A percentile compares a stretch with the other conserved stretches of the same genome.
Conservation (phyloP, 53 echinoderm and acorn worm genomes). For the Echinometra lucunter region DNA sequence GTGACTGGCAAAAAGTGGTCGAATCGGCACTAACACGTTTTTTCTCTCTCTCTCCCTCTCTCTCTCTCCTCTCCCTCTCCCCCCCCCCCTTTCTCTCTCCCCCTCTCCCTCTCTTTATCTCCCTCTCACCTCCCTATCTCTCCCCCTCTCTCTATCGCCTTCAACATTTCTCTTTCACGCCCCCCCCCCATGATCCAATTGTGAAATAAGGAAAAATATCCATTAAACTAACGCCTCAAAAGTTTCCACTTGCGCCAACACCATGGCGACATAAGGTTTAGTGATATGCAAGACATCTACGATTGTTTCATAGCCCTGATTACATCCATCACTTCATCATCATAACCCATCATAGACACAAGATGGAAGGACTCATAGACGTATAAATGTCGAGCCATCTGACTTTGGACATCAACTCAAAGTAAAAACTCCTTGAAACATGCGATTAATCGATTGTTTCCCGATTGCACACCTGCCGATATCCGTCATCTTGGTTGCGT, state of each 20-base stretch:
- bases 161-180: neutral
- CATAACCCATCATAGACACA: neutral
- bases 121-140: neutral
- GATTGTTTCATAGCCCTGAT: neutral
- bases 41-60: neutral
- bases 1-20: too few species aligned
- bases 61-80: neutral
- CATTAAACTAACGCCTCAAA: neutral
- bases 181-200: neutral
- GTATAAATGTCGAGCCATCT: neutral
- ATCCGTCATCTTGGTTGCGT: neutral
- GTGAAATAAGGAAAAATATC: neutral
- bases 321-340: neutral
- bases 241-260: neutral
- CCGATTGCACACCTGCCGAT: neutral
- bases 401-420: neutral
- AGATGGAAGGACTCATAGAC: neutral
- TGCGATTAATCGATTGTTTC: constrained; percentile 34
- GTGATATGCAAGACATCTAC: neutral
- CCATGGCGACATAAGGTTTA: neutral
- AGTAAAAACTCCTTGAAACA: constrained; percentile 2
- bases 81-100: neutral
- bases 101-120: neutral
- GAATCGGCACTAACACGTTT: too few species aligned
- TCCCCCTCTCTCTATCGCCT: neutral